Conservation (phyloP, 37 sponge, comb jelly and placozoan species). For the Mnemiopsis leidyi region DNA sequence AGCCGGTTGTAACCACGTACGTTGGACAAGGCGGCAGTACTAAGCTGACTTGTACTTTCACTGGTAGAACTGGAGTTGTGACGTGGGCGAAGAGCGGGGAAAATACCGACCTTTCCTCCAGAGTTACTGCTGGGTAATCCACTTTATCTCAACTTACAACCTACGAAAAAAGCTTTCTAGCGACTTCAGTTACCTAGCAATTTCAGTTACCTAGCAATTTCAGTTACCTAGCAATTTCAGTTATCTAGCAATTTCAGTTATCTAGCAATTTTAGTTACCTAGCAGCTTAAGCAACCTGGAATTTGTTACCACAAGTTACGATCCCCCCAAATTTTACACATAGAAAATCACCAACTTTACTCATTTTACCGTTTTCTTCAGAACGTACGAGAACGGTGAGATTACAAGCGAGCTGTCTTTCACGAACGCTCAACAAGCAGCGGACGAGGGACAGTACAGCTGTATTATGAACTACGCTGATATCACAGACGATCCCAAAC, state of each 20-base stretch:
- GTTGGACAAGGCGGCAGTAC: neutral
- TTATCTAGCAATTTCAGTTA: neutral
- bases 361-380: neutral
- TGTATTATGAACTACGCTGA: neutral
- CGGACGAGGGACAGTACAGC: conserved; percentile 4
- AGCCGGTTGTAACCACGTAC: neutral
- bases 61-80: neutral
- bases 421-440: neutral
- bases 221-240: neutral
- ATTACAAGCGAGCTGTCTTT: neutral
- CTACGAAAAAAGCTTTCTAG: neutral
- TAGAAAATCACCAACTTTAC: too few species aligned
- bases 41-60: neutral
- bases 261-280: neutral
- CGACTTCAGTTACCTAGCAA: neutral
- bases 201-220: neutral
- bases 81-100: neutral
- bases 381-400: neutral
- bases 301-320: too few species aligned
- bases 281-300: too few species aligned
- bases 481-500: neutral
- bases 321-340: too few species aligned
- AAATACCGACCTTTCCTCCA: neutral
- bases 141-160: neutral
- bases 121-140: neutral